Evolutionary conservation across 2,797 vertebrate genomes (phyloP), one percentile per base, ranked within the genome.

Genomic region (Kryptopterus vitreolus): DNA sequence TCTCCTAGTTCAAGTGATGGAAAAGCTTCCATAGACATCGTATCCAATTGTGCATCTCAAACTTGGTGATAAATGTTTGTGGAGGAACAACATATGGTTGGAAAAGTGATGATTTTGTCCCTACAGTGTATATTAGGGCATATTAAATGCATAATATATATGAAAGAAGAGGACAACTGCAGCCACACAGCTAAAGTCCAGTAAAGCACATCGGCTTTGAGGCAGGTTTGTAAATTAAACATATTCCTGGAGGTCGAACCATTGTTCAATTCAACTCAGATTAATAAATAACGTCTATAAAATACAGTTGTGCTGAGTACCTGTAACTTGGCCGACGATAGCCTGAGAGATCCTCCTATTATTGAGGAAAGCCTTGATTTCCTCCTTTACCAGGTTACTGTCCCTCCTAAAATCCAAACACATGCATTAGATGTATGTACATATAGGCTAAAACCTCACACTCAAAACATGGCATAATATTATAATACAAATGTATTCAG

Each of bases 361-460:
- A 90, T 94, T 95, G 58, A 95, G 93, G 88, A 95, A 95, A 1
- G 91, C 91, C 87, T 94, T 95, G 88, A 95, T 95, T 87, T 95
- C 94, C 75, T 95, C 94, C 87, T 95, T 95, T 85, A 95, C 94
- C 88, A 94, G 89, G 91, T 94, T 95, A 86, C 94, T 95, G 92
- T 95, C 94, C 89, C 93, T 93, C 89, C 94, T 95, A 89, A 55
- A 84, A 87, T 18, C 6, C 59, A 84, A 22, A 84, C 72, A 87
- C 24, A 77, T 46, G 8, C n/a, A 76, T 66, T 22, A 77, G 24
- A 73, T 31, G 15, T 16, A 10, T n/a, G 4, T 8, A 62, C 31
- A 48, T 59, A 31, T 12, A 52, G 38, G 18, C 13, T 15, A 46
- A 55, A 13, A 61, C 43, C 1, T n/a, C 7, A 24, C 43, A 12